Evolutionary conservation across 2,797 vertebrate species (phyloP).

Genomic region (Picus viridis): DNA sequence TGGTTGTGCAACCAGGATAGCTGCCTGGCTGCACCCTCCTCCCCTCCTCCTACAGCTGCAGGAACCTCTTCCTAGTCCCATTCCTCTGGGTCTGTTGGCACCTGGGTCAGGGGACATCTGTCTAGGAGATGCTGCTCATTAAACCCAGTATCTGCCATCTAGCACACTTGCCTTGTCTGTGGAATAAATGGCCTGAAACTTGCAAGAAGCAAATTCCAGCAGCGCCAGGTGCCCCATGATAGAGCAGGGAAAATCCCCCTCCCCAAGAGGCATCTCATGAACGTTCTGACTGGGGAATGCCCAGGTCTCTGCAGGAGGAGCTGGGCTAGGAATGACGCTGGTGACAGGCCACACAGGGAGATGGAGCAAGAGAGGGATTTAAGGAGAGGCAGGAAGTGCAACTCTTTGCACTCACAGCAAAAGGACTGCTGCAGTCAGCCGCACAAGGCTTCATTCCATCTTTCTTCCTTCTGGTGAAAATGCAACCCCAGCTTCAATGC

Average conservation of each 20-base stretch:
- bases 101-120: background rate
- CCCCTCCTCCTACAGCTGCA: background rate
- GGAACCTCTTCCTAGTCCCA: background rate
- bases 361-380: background rate
- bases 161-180: fast-evolving
- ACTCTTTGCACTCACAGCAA: background rate
- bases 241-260: background rate
- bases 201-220: background rate
- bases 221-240: fast-evolving
- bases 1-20: background rate
- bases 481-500: background rate
- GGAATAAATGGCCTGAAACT: fast-evolving
- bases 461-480: background rate
- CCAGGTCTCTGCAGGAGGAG: background rate
- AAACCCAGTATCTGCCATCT: fast-evolving
- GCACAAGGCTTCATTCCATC: background rate
- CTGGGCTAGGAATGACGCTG: fast-evolving
- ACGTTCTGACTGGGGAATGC: fast-evolving
- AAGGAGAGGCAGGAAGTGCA: background rate
- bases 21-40: background rate
- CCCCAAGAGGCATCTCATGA: background rate
- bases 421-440: background rate
- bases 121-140: background rate
- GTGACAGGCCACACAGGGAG: fast-evolving
- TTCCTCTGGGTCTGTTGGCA: fast-evolving